Base-by-base conservation (phyloP, 2,113 vertebrate species). In the Neodontobutis hainanensis region DNA sequence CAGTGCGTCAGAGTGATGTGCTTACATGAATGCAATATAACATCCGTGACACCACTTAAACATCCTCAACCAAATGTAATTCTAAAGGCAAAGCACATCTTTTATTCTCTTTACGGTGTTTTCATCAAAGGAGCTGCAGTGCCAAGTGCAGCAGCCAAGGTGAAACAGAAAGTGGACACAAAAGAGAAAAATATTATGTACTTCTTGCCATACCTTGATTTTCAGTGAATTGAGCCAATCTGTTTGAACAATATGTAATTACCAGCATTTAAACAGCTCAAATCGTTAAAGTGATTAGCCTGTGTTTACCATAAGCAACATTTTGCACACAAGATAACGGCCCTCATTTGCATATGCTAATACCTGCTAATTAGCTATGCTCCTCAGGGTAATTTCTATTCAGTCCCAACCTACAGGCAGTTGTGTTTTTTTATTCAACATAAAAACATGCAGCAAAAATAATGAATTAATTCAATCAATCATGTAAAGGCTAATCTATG, bases 401-500 rank as follows among this genome's bases (percentile, higher is more conserved):
- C 85, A 83, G 80, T 34, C 70, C 73, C 81, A 85, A 86, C 87
- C 88, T 83, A 87, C 81, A 76, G 82, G 84, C 88, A 49, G 53
- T 81, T 61, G 53, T 32, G 44, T 62, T 50, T 45, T 68, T 55
- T 51, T 70, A 32, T 57, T 12, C 38, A 35, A 70, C 50, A 84
- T 81, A 27, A 27, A 27, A 27, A 27, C 19, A 27, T 27, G 19
- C 52, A 66, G 64, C n/a, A 61, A 81, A 84, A 89, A 84, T 87
- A 87, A 89, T 87, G 16, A 86, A 91, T 85, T 80, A 81, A 91
- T 84, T 83, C 82, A 90, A 90, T 90, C 87, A 90, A 89, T 91
- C 91, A 91, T 74, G 77, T 89, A 90, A 91, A 92, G 85, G 91
- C 87, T 92, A 91, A 92, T 89, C 85, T 80, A 91, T 91, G 80